Conservation (phyloP, 2,113 vertebrate genomes). For the Nibea coibor region DNA sequence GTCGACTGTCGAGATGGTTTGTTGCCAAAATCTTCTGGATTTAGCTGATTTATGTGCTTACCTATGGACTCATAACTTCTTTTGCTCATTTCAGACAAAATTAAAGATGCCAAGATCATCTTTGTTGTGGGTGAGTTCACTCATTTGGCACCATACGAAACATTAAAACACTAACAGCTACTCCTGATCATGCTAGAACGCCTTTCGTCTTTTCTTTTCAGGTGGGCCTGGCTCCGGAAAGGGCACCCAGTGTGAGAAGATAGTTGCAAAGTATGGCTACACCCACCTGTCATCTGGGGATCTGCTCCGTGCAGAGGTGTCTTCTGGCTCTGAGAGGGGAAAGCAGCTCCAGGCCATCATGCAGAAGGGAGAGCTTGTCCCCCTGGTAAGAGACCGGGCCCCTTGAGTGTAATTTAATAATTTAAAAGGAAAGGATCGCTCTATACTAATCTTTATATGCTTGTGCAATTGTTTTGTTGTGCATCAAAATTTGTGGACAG, state of each 20-base stretch:
- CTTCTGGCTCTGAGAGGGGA: conserved; percentile 92
- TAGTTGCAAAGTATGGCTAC: conserved; percentile 95
- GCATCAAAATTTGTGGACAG: not conserved
- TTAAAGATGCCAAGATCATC: conserved; percentile 96
- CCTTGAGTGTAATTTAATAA: not conserved
- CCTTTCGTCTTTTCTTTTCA: conserved; percentile 46
- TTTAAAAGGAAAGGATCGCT: not conserved
- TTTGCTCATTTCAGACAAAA: conserved; percentile 87
- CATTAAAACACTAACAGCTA: not conserved
- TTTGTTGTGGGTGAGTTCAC: conserved; percentile 97
- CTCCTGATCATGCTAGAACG: not conserved
- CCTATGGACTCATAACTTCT: not conserved
- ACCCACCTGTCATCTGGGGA: conserved; percentile 98
- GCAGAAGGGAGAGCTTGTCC: conserved; percentile 97
- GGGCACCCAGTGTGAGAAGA: conserved; percentile 97
- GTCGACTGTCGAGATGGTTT: conserved; percentile 26
- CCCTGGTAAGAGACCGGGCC: conserved; percentile 87
- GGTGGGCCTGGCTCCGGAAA: conserved; percentile 98
- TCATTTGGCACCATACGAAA: not conserved
- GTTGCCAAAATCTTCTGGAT: conserved; percentile 11
- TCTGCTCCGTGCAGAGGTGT: conserved; percentile 93
- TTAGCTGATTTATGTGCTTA: not conserved
- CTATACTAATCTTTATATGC: too few relatives aligned
- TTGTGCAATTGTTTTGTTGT: not conserved
- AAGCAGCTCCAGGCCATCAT: conserved; percentile 95